These are phyloP conservation scores for Choristoneura fumiferana DNA, from an alignment of 1,140 invertebrate genomes.

Conservation along the genomic window DNA sequence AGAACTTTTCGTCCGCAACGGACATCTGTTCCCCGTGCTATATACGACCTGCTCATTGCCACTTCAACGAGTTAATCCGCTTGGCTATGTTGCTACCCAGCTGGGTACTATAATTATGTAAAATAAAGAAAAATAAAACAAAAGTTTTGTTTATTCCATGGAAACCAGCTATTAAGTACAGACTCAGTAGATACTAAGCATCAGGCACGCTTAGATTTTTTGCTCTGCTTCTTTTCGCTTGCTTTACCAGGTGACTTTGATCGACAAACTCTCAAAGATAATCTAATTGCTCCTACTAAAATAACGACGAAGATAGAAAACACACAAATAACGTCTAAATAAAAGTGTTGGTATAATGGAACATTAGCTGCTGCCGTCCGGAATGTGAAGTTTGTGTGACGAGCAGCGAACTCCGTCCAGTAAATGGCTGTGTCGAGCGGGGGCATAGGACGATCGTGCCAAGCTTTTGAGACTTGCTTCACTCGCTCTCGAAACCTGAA, in stretches of 20 bases:
- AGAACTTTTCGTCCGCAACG: no score
- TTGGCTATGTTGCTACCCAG: no score
- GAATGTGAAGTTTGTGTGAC: conserved; percentile 79
- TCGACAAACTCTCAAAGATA: neutral
- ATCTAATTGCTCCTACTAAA: neutral
- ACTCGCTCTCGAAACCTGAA: conserved; percentile 62
- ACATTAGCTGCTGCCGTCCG: conserved; percentile 78
- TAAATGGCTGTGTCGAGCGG: conserved; percentile 79
- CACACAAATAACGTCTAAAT: conserved; percentile 78
- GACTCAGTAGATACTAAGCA: no score
- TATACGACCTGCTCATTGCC: no score
- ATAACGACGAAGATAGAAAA: neutral
- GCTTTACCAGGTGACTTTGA: neutral
- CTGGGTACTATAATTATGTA: no score
- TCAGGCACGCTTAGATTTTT: conserved; percentile 1
- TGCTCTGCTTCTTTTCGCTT: neutral
- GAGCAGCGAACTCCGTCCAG: conserved; percentile 82
- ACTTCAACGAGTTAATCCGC: no score
- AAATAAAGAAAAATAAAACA: no score
- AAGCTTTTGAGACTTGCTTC: conserved; percentile 64
- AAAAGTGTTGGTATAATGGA: conserved; percentile 80
- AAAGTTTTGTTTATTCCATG: no score
- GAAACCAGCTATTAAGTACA: no score
- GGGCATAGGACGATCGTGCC: conserved; percentile 77
- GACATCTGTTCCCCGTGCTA: no score